Conservation (phyloP, 2,888 invertebrate species). For the Zaprionus lineosus region DNA sequence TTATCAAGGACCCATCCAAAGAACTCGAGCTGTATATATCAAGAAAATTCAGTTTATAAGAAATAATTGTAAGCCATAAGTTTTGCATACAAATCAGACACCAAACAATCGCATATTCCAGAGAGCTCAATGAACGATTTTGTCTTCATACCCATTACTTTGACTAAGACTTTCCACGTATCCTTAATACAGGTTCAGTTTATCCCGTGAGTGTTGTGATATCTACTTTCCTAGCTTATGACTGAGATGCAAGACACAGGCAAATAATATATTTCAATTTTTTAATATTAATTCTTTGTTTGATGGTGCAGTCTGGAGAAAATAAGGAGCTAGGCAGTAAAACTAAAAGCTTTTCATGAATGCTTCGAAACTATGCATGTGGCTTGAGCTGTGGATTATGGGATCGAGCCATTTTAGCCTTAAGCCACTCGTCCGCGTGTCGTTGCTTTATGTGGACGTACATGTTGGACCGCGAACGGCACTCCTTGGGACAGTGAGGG, state of each 20-base stretch:
- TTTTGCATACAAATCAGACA: too few relatives aligned
- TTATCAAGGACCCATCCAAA: too few relatives aligned
- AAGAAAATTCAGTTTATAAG: too few relatives aligned
- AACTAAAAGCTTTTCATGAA: background rate
- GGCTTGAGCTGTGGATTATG: constrained; percentile 65
- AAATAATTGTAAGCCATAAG: too few relatives aligned
- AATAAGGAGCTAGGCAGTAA: constrained; percentile 6
- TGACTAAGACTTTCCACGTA: too few relatives aligned
- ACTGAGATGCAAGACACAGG: background rate
- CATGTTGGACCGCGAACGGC: constrained; percentile 79
- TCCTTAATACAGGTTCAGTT: too few relatives aligned
- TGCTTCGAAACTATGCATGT: constrained; percentile 14
- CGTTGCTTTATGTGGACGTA: constrained; percentile 79
- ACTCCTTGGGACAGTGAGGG: constrained; percentile 79
- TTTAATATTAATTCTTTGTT: constrained; percentile 24
- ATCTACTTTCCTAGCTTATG: too few relatives aligned
- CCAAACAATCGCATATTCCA: too few relatives aligned
- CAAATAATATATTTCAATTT: background rate
- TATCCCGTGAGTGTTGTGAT: too few relatives aligned
- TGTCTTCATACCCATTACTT: too few relatives aligned
- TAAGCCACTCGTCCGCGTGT: constrained; percentile 76
- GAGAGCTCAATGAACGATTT: too few relatives aligned
- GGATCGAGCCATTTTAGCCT: constrained; percentile 74
- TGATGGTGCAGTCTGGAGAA: constrained; percentile 10
- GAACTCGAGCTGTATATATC: too few relatives aligned